Base-by-base conservation (phyloP, 2,888 invertebrate genomes). In the Sceliomorpha sp. region DNA sequence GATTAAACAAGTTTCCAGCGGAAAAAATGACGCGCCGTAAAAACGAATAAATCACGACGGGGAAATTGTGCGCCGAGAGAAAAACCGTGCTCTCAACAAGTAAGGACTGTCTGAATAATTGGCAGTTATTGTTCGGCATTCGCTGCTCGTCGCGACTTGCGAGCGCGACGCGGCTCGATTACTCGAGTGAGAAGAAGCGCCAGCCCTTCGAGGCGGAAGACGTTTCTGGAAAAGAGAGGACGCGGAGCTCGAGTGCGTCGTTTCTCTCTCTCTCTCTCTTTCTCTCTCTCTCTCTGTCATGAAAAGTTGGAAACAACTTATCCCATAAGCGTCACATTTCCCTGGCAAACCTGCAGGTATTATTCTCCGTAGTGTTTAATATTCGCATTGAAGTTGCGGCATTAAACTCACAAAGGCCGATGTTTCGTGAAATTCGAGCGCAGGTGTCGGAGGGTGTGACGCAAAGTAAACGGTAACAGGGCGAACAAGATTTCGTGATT, bases 1-100 rank as follows among this genome's bases (percentile, higher is more conserved):
- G 53, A 67, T 67, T 66, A 66, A 66, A 66, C 59, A 66, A 66
- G 66, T 66, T 59, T 59, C 40, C 42, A 37, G 17, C n/a, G 34
- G 31, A 44, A 37, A 29, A 45, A 45, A 27, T 7, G 26, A 40
- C 50, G 56, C 31, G 40, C 8, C 24, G 34, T 32, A 47, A 66
- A 51, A 59, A 42, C 9, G 26, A 12, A 59, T 53, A 59, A 59
- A 59, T 66, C 64, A 64, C 15, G 29, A n/a, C 42, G 37, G 37
- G n/a, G n/a, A n/a, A n/a, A 29, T 29, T 29, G 27, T n/a, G 4
- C 24, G 24, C 24, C 27, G 27, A 29, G 14, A 26, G 12, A 15
- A 44, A 44, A 44, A 44, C 9, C 7, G 9, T 27, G 29, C 8
- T 15, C 2, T 8, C n/a, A n/a, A n/a, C n/a, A n/a, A n/a, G n/a